Evolutionary conservation across 2,797 vertebrate species (phyloP), one percentile per base, ranked within the genome.

Genomic region (Rhynchotus rufescens): DNA sequence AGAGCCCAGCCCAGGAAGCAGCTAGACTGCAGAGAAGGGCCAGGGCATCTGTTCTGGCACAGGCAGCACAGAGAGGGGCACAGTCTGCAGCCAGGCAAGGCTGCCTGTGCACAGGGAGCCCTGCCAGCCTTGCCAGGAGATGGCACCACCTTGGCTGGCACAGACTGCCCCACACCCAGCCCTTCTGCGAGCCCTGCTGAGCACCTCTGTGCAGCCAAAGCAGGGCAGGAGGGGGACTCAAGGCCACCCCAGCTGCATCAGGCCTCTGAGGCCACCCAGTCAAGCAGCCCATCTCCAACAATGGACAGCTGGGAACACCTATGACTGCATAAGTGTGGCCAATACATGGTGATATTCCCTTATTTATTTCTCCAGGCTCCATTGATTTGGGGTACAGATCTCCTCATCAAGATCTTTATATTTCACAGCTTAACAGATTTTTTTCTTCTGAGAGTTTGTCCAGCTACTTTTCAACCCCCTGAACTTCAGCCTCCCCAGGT

Each of bases 171-270:
- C 52, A 54, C 15, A 30, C 28, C 10, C 5, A 2, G 20, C 23
- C 56, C 36, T 54, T 52, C 52, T 56, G 42, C 44, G 25, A 75
- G 59, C 14, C 67, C 23, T 3, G 0, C 47, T 36, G 71, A 13
- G 51, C 51, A 69, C 10, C 3, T 0, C 13, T 19, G 17, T 3
- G 19, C 47, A 40, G 23, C 2, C 36, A 28, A 62, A 0, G 15
- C 23, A 4, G 52, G 32, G 30, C 30, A 86, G 38, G 44, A 22
- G 10, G 59, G 16, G 49, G 64, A 30, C 26, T 26, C n/a, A 74
- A 71, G 73, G 71, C 12, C 25, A 67, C 20, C 47, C 59, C 3
- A 4, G 51, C 26, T 54, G 52, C 26, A 54, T 30, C 16, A 54
- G 52, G 52, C 9, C 11, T 21, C n/a, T 45, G 59, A 36, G 26